A percentile compares a stretch with the other conserved stretches of the same genome.
Evolutionary conservation across 1,140 invertebrate species (phyloP).

Genomic region (Hermetia illucens): DNA sequence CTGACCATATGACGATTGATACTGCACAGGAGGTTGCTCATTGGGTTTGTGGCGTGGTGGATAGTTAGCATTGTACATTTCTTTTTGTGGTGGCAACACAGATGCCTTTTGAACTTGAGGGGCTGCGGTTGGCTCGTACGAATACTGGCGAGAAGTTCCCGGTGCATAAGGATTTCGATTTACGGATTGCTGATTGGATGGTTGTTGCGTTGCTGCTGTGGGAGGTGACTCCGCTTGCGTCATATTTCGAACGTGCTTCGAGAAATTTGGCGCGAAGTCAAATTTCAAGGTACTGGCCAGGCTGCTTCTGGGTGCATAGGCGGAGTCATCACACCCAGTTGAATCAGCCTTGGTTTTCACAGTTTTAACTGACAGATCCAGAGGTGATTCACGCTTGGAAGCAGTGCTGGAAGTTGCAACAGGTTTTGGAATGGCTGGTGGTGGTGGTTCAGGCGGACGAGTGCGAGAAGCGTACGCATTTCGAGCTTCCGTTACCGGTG

Average conservation of each 20-base stretch:
- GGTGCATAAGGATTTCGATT: background rate
- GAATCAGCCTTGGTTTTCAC: constrained; percentile 73
- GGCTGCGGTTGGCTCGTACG: too few species aligned
- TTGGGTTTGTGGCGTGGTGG: too few species aligned
- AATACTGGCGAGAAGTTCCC: background rate
- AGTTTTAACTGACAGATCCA: constrained; percentile 74
- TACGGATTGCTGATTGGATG: constrained; percentile 6
- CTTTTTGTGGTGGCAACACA: too few species aligned
- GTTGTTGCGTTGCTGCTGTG: constrained; percentile 1
- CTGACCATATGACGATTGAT: too few species aligned
- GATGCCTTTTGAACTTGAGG: too few species aligned
- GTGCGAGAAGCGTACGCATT: background rate
- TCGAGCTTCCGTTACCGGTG: background rate
- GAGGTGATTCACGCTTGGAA: too few species aligned
- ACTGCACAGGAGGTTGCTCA: too few species aligned
- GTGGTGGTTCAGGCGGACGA: background rate
- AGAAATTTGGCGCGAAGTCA: constrained; percentile 47
- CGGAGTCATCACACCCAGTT: constrained; percentile 51
- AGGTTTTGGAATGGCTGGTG: background rate
- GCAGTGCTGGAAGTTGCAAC: too few species aligned
- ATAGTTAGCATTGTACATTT: too few species aligned
- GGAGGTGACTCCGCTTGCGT: background rate
- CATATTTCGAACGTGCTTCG: constrained; percentile 8
- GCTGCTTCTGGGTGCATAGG: constrained; percentile 22
- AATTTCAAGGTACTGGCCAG: constrained; percentile 33